Evolutionary conservation across 2,888 invertebrate genomes (phyloP).

Genomic region (Xestobium rufovillosum): DNA sequence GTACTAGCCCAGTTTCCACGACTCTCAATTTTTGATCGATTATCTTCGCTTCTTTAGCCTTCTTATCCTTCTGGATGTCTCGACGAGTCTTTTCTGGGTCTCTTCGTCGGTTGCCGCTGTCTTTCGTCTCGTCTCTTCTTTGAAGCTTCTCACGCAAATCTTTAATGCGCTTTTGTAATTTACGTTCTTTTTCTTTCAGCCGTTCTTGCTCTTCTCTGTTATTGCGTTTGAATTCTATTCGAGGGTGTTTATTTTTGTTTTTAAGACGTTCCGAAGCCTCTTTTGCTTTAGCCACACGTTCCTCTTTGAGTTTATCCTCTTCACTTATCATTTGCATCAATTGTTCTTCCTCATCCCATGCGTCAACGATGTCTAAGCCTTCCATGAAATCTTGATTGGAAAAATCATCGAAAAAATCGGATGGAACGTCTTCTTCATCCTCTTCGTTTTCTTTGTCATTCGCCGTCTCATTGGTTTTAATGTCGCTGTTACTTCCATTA

Average conservation of each 20-base stretch:
- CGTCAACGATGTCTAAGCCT: constrained; percentile 41
- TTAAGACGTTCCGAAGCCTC: not conserved
- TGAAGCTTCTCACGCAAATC: constrained; percentile 6
- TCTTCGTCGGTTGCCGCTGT: constrained; percentile 27
- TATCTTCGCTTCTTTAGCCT: constrained; percentile 39
- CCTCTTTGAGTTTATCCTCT: constrained; percentile 7
- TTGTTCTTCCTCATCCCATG: constrained; percentile 33
- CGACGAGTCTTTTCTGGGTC: constrained; percentile 43
- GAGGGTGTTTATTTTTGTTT: constrained; percentile 2
- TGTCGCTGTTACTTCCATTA: no score
- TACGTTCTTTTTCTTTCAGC: no score
- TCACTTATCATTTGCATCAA: not conserved
- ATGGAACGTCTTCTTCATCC: constrained; percentile 39
- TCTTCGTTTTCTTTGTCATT: constrained; percentile 15
- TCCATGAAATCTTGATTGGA: constrained; percentile 42
- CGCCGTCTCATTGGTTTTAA: no score
- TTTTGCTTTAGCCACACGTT: constrained; percentile 5
- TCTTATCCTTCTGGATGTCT: constrained; percentile 42
- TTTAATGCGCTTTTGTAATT: not conserved
- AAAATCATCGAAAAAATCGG: constrained; percentile 43
- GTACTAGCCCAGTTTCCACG: constrained; percentile 43
- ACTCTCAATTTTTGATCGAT: constrained; percentile 39
- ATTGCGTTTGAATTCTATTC: not conserved
- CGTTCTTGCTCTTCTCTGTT: no score
- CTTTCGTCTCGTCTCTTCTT: constrained; percentile 10